A percentile compares a stretch with the other conserved stretches of the same genome.
These are phyloP conservation scores for Anarsia innoxiella DNA, from an alignment of 2,888 invertebrate genomes.

Conservation along the genomic window DNA sequence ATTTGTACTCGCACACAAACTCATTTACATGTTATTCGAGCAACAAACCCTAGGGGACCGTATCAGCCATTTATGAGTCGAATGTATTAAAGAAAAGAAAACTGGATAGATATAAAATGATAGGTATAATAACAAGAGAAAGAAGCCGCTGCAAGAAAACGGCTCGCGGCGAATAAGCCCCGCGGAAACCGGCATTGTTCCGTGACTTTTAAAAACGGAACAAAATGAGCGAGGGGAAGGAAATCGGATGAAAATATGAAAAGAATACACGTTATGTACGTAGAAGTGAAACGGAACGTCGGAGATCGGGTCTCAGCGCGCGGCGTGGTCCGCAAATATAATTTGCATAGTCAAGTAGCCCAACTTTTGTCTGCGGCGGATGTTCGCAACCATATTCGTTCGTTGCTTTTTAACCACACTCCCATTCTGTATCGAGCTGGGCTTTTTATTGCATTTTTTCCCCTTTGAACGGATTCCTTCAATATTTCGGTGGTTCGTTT, in stretches of 20 bases:
- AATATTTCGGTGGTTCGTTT: conserved; percentile 72
- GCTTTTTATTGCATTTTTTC: conserved; percentile 72
- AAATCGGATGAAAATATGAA: conserved; percentile 76
- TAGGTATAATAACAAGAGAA: conserved; percentile 66
- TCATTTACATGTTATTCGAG: conserved; percentile 74
- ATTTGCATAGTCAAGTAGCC: conserved; percentile 76
- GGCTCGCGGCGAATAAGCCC: conserved; percentile 69
- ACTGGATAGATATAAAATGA: conserved; percentile 67
- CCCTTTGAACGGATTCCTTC: conserved; percentile 74
- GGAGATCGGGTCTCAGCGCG: conserved; percentile 66
- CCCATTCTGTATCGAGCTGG: conserved; percentile 62
- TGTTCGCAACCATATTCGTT: conserved; percentile 72
- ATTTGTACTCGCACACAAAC: conserved; percentile 53
- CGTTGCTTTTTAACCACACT: conserved; percentile 72
- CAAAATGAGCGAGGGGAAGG: conserved; percentile 72
- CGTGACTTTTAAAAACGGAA: conserved; percentile 70
- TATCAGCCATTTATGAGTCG: conserved; percentile 73
- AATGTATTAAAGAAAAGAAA: conserved; percentile 74
- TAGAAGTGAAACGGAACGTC: conserved; percentile 71
- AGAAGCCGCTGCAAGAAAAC: conserved; percentile 66
- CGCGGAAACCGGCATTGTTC: conserved; percentile 70
- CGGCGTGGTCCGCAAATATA: conserved; percentile 75
- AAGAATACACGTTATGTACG: conserved; percentile 70
- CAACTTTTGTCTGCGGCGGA: conserved; percentile 72
- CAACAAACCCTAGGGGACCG: conserved; percentile 69